A percentile compares a stretch with the other conserved stretches of the same genome.
Evolutionary conservation across 2,888 invertebrate species (phyloP).

Genomic region (Chloroclystis v-ata): DNA sequence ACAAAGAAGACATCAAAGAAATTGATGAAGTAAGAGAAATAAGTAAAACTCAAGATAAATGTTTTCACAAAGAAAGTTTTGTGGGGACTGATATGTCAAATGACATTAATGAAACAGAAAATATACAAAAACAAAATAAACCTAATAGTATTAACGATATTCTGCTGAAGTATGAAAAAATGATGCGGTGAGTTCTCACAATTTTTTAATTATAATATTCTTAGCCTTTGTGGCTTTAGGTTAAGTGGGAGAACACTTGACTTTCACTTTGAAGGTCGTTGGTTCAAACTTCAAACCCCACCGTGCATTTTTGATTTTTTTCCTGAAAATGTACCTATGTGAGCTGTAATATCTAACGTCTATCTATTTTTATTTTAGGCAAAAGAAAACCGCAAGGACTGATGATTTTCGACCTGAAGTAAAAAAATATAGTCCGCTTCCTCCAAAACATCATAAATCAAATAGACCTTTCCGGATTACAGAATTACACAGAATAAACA

Average conservation of each 20-base stretch:
- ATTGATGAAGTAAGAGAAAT: background rate
- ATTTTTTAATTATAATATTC: too few relatives aligned
- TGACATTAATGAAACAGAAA: conserved; percentile 9
- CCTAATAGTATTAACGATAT: conserved; percentile 37
- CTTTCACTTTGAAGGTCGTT: too few relatives aligned
- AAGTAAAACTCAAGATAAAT: background rate
- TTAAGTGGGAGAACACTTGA: too few relatives aligned
- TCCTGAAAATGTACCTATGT: too few relatives aligned
- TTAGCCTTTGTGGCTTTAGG: background rate
- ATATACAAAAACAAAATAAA: conserved; percentile 14
- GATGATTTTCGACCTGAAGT: conserved; percentile 1
- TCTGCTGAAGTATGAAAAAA: conserved; percentile 50
- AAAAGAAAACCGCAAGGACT: background rate
- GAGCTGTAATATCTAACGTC: too few relatives aligned
- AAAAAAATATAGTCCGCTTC: conserved; percentile 12
- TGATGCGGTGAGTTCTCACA: conserved; percentile 38
- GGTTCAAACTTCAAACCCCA: too few relatives aligned
- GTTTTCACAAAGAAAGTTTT: background rate
- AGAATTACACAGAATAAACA: conserved; percentile 46
- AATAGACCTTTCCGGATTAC: conserved; percentile 56
- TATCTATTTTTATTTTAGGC: background rate
- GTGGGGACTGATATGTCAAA: too few relatives aligned
- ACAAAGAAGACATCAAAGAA: too few relatives aligned
- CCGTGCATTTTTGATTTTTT: too few relatives aligned
- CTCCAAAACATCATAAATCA: conserved; percentile 28